Conservation (phyloP, 2,113 vertebrate species). For the Chelonoidis abingdonii region DNA sequence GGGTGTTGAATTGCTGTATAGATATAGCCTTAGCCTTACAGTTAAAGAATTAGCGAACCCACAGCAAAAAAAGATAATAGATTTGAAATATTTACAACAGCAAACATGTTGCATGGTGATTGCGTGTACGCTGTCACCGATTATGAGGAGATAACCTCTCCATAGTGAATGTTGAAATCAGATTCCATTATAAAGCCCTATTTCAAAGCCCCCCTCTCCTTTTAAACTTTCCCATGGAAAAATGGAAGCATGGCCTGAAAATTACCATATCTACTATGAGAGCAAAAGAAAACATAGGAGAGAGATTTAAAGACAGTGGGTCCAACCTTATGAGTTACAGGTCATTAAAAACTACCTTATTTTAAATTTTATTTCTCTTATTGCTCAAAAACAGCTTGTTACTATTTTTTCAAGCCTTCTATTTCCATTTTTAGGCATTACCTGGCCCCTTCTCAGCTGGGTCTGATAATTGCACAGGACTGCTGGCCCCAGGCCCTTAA, state of each 20-base stretch:
- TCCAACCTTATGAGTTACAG: neutral
- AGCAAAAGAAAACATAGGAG: neutral
- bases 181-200: neutral
- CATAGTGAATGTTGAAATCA: neutral
- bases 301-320: neutral
- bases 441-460: neutral
- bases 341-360: neutral
- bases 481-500: neutral
- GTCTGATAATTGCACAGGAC: neutral
- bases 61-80: neutral
- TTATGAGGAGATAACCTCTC: neutral
- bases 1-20: neutral
- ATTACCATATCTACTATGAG: neutral
- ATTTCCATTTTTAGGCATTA: neutral
- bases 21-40: neutral
- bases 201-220: neutral
- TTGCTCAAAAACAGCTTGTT: neutral
- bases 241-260: neutral
- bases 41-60: neutral
- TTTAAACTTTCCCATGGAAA: neutral
- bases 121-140: neutral
- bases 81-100: neutral
- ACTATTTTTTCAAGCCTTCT: neutral
- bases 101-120: neutral
- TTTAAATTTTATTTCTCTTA: neutral